Percentiles rank a stretch among this genome's conserved stretches.
Evolutionary conservation across 2,113 vertebrate genomes (phyloP).

Genomic region (Microtus montanus): DNA sequence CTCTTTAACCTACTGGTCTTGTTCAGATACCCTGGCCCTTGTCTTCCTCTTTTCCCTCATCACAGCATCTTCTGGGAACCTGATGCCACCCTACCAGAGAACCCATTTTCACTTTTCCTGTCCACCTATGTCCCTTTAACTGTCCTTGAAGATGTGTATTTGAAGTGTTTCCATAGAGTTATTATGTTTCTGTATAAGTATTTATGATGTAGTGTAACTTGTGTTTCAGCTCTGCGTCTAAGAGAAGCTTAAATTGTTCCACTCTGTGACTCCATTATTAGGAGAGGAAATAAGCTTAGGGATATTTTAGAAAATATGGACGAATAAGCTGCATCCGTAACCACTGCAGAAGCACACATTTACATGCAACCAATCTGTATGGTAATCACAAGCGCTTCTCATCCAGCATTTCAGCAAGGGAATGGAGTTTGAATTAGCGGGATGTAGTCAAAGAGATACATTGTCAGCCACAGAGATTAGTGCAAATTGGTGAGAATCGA

Average conservation of each 20-base stretch:
- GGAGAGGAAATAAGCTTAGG: background rate
- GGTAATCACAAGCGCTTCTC: slow-evolving; percentile 56
- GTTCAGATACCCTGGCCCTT: background rate
- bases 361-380: slow-evolving; percentile 68
- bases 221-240: background rate
- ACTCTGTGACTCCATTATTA: slow-evolving; percentile 11
- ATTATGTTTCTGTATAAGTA: background rate
- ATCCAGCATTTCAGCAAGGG: slow-evolving; percentile 47
- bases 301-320: slow-evolving; percentile 56
- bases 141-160: background rate
- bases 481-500: background rate
- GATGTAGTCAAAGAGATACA: slow-evolving; percentile 18
- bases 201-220: background rate
- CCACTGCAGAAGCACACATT: slow-evolving; percentile 44
- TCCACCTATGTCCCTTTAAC: background rate
- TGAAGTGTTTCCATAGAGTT: background rate
- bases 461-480: slow-evolving; percentile 50
- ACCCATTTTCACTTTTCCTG: background rate
- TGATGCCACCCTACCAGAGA: background rate
- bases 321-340: background rate
- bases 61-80: background rate
- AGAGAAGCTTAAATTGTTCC: background rate
- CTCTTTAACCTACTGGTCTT: background rate
- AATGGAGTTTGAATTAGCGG: slow-evolving; percentile 46
- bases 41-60: background rate